Conservation (phyloP, 2,888 invertebrate species). For the Sclerodermus sp. region DNA sequence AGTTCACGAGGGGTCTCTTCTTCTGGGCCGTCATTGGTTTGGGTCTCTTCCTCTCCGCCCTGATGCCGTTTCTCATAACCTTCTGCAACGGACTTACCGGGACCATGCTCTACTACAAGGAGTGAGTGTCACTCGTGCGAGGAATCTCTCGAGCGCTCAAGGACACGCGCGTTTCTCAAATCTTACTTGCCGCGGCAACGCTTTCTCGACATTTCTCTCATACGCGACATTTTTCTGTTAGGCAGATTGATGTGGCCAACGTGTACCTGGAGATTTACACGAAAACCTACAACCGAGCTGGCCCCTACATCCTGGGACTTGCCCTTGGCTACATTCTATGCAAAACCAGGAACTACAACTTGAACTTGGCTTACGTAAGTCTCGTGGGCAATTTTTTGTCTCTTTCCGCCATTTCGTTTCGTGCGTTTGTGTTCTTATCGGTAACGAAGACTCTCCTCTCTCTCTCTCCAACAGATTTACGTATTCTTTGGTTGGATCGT, state of each 20-base stretch:
- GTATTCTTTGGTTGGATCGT: conserved; percentile 39
- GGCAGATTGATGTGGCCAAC: conserved; percentile 28
- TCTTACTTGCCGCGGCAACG: too few relatives aligned
- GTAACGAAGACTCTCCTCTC: too few relatives aligned
- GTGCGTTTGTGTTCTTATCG: too few relatives aligned
- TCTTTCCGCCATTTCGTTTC: too few relatives aligned
- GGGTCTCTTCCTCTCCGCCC: conserved; percentile 35
- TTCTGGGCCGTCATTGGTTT: conserved; percentile 30
- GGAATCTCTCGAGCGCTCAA: too few relatives aligned
- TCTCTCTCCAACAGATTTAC: conserved; percentile 34
- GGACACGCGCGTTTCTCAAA: too few relatives aligned
- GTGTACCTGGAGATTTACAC: conserved; percentile 45
- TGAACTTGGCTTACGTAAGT: conserved; percentile 1
- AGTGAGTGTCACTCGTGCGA: conserved; percentile 37
- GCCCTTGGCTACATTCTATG: conserved; percentile 45
- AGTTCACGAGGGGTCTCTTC: conserved; percentile 28
- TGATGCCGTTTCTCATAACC: conserved; percentile 42
- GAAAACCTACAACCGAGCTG: conserved; percentile 44
- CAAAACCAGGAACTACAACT: conserved; percentile 22
- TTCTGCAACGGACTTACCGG: conserved; percentile 37
- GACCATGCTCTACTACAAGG: conserved; percentile 49
- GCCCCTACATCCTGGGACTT: conserved; percentile 51
- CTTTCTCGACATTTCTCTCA: neutral
- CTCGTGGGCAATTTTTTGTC: too few relatives aligned
- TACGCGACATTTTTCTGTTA: conserved; percentile 13